These are phyloP conservation scores for Spicauda simplicius DNA, from an alignment of 2,888 invertebrate species.

Conservation along the genomic window DNA sequence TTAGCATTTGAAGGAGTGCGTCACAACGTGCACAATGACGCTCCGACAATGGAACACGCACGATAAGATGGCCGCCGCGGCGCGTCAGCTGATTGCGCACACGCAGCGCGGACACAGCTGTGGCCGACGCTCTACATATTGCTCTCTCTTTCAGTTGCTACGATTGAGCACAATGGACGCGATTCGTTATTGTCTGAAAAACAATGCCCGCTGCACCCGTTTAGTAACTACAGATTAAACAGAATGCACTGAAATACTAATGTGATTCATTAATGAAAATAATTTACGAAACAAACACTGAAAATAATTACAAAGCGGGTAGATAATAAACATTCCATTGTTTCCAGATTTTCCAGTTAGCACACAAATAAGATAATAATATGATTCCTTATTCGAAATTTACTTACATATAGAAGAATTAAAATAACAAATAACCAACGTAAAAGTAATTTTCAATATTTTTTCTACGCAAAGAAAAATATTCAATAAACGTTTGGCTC, in stretches of 20 bases:
- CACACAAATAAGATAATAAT: neutral
- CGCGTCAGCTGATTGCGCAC: constrained; percentile 82
- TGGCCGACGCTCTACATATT: constrained; percentile 55
- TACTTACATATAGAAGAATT: no score
- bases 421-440: no score
- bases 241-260: neutral
- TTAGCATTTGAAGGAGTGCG: constrained; percentile 69
- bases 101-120: constrained; percentile 69
- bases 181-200: constrained; percentile 65
- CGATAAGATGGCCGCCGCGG: constrained; percentile 78
- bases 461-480: no score
- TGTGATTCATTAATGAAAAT: constrained; percentile 4
- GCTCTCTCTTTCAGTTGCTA: constrained; percentile 70
- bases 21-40: constrained; percentile 78
- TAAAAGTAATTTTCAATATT: no score
- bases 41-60: constrained; percentile 71
- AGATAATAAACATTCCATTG: constrained; percentile 2
- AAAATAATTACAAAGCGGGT: neutral
- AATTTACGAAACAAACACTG: neutral
- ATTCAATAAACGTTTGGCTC: no score
- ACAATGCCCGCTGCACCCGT: constrained; percentile 53
- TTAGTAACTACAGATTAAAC: constrained; percentile 25
- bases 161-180: constrained; percentile 63
- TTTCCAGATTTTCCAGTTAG: neutral
- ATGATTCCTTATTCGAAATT: no score